Percentiles rank a stretch among this genome's conserved stretches.
These are phyloP conservation scores for Podilymbus podiceps DNA, from an alignment of 2,113 vertebrate species.

Conservation along the genomic window DNA sequence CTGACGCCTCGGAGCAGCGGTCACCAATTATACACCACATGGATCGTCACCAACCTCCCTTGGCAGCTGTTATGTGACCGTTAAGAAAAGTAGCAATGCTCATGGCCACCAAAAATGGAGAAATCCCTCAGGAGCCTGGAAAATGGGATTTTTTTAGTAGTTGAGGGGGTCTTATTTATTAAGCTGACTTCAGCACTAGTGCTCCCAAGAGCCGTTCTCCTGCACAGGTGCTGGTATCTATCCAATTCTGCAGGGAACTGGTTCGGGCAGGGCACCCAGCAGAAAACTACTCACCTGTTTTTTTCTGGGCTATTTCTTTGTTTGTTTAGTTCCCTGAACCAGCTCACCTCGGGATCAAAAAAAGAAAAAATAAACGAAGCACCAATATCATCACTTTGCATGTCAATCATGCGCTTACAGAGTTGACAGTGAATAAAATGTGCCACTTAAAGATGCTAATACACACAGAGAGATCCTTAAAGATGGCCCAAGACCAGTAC, in stretches of 20 bases:
- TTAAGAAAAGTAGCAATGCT: background rate
- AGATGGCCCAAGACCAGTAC: background rate
- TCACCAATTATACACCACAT: background rate
- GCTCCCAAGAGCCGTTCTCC: background rate
- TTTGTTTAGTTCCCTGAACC: background rate
- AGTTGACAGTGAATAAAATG: background rate
- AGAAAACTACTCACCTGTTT: background rate
- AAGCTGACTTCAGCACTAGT: background rate
- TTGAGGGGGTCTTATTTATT: background rate
- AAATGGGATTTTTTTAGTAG: background rate
- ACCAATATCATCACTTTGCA: background rate
- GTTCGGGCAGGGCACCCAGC: background rate
- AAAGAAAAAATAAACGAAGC: background rate
- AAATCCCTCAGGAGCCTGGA: background rate
- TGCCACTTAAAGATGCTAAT: background rate
- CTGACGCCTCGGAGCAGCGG: background rate
- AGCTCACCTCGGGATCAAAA: background rate
- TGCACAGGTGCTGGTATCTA: background rate
- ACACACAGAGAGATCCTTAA: background rate
- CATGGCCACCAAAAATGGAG: background rate
- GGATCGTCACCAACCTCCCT: background rate
- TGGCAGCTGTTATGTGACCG: background rate
- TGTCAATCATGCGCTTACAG: rapidly evolving
- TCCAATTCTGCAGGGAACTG: background rate
- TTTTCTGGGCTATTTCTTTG: background rate